Base-by-base conservation (phyloP, 2,113 vertebrate species). In the Corythaeola cristata region DNA sequence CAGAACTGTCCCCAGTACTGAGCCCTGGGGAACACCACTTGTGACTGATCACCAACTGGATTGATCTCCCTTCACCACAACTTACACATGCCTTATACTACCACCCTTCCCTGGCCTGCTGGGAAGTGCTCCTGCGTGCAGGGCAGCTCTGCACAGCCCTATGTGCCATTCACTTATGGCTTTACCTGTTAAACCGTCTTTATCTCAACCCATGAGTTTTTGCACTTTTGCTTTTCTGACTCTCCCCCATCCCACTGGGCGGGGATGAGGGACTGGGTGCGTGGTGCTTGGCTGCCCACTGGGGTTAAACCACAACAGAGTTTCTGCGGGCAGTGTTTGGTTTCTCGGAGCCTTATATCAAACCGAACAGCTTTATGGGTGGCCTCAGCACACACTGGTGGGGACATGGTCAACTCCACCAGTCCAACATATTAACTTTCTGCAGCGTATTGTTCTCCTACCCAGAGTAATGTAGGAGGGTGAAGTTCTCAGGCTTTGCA, bases 251-350 rank as follows among this genome's bases (percentile, higher is more conserved):
- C n/a, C 35, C 49, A 4, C 15, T 6, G 52, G 32, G 18, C 41
- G 6, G 39, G 32, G 82, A 28, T 3, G 35, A 41, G 11, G 47
- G 39, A 41, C 15, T 17, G 32, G 21, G 1, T 0, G 1, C 13
- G 27, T 21, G 62, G 28, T 19, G 15, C 9, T 32, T 47, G 55
- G 41, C 67, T 76, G 68, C 63, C 22, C 19, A 0, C 47, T 13
- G 44, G 28, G 56, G 13, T 67, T n/a, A 17, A 56, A 37, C 5
- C 50, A 66, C 1, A 2, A 15, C 53, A 26, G 39, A 10, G 1
- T 30, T 68, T 45, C 58, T 32, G 24, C 35, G 24, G 59, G 27
- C 8, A n/a, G 15, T 7, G 15, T 18, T 90, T 50, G 49, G 28
- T 28, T 88, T 37, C 45, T 66, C 74, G 60, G 73, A 60, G 73